Base-by-base conservation (phyloP, 2,113 vertebrate genomes). In the Gadus chalcogrammus region DNA sequence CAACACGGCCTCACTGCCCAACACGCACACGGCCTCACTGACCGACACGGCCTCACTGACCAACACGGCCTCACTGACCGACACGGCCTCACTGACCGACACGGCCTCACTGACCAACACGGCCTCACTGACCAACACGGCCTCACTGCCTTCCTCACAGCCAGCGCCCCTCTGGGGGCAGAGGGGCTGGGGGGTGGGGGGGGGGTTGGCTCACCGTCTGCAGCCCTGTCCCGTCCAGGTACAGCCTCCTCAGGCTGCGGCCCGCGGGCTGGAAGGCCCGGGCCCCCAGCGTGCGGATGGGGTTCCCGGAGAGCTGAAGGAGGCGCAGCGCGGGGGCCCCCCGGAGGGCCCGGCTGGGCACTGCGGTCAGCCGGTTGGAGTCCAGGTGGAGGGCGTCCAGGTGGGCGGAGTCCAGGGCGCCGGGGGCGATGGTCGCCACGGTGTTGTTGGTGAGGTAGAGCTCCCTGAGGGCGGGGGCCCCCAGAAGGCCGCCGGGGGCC, bases 351-450 rank as follows among this genome's bases (percentile, higher is more conserved):
- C 61, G 64, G 0, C 93, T 94, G 3, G 94, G 95, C 62, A 97
- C 91, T 61, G 91, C 91, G 0, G 2, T 84, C 56, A 97, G 87
- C 42, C n/a, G 76, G 79, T 97, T 98, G 71, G 88, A 79, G 64
- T 94, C 94, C 28, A 99, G 85, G 71, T 94, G 84, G 78, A 99
- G 89, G 64, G 86, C 92, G 64, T 93, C 91, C 9, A 98, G 88
- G 70, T 89, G 85, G 8, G 87, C 74, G 0, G 91, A 88, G 64
- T 87, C 81, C 59, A 97, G 83, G 0, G 93, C 92, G 0, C 85
- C 63, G 0, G 88, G 81, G 3, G 86, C 74, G 0, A 97, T 77
- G 4, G 17, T 68, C 2, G 67, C 0, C 4, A 98, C 88, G 72
- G 71, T 69, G 31, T 96, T 97, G 6, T 92, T 91, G 0, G 90